These are phyloP conservation scores for Polyommatus icarus DNA, from an alignment of 2,888 invertebrate species.

Conservation along the genomic window DNA sequence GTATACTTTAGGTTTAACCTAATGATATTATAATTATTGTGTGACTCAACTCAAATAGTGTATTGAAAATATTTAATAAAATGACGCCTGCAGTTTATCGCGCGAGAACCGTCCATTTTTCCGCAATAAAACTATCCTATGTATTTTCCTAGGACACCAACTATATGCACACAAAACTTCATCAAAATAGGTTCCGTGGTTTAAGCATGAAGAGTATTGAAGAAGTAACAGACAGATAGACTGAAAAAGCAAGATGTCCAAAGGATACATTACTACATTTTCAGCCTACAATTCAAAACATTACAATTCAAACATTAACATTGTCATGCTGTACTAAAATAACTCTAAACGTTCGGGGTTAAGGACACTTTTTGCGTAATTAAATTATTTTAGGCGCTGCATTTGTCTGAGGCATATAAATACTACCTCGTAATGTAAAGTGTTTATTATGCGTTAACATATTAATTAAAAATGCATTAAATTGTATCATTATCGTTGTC, in stretches of 20 bases:
- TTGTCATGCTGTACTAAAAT: not conserved
- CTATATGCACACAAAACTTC: too few relatives aligned
- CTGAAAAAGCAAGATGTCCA: too few relatives aligned
- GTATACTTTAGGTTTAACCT: too few relatives aligned
- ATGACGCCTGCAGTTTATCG: too few relatives aligned
- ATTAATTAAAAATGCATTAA: not conserved
- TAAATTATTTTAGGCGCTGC: not conserved
- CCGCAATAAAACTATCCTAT: not conserved
- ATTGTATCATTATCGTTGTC: not conserved
- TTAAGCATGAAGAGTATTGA: too few relatives aligned
- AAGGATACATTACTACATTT: too few relatives aligned
- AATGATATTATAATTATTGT: too few relatives aligned
- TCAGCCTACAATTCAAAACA: too few relatives aligned
- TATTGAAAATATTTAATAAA: not conserved
- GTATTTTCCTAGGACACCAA: not conserved
- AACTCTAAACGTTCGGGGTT: not conserved
- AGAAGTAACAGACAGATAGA: too few relatives aligned
- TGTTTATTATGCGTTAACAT: not conserved
- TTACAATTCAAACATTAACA: not conserved
- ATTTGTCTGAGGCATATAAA: not conserved
- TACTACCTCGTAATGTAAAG: not conserved
- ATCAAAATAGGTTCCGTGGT: too few relatives aligned
- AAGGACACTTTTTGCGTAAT: constrained; percentile 11
- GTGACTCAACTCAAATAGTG: not conserved
- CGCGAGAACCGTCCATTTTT: too few relatives aligned